Evolutionary conservation across 37 sponge, comb jelly and placozoan species (phyloP).

Genomic region (Halichondria panicea): DNA sequence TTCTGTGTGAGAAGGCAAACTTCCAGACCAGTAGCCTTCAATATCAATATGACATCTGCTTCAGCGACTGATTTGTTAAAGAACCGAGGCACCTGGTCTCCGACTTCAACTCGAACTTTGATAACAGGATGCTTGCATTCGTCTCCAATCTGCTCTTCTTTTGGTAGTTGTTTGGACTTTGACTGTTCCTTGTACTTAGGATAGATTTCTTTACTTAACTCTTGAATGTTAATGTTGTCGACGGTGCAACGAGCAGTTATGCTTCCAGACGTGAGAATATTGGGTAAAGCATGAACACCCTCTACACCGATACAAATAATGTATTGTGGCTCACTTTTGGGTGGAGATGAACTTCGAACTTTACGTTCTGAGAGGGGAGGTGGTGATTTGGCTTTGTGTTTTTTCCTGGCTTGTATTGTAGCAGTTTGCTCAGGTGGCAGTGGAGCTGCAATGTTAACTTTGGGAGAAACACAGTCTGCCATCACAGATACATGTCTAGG

Average conservation of each 20-base stretch:
- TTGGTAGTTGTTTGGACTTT: background rate
- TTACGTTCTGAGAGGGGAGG: no score
- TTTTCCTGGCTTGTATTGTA: no score
- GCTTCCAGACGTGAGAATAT: conserved; percentile 13
- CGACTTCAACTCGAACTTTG: conserved; percentile 49
- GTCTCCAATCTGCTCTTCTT: background rate
- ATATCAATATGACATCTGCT: conserved; percentile 35
- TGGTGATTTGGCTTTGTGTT: no score
- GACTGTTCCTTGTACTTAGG: background rate
- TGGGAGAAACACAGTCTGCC: no score
- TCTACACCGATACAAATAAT: conserved; percentile 10
- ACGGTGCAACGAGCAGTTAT: conserved; percentile 26
- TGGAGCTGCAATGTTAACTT: no score
- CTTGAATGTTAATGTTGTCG: conserved; percentile 14
- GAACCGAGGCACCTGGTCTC: conserved; percentile 26
- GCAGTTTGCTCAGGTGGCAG: no score
- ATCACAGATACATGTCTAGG: no score
- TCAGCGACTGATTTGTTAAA: background rate
- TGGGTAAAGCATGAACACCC: conserved; percentile 2
- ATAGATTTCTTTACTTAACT: conserved; percentile 6
- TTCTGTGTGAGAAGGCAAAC: conserved; percentile 23
- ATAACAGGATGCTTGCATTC: conserved; percentile 12
- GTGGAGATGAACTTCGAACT: background rate
- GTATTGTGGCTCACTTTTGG: background rate
- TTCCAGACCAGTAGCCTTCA: conserved; percentile 8